These are phyloP conservation scores for Ascidia mentula DNA, from an alignment of 23 tunicate species.

Conservation along the genomic window DNA sequence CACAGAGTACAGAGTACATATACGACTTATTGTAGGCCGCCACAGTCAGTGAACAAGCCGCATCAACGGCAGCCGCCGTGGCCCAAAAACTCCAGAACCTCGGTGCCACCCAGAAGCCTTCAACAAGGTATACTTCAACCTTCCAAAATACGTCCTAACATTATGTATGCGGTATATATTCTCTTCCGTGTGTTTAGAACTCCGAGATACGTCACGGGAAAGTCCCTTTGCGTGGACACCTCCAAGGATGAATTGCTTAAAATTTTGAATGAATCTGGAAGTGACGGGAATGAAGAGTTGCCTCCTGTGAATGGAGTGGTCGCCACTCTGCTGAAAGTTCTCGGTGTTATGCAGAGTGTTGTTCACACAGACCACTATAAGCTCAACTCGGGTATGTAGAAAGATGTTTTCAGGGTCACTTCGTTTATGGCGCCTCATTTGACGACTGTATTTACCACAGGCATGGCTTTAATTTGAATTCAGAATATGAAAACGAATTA, in stretches of 20 bases:
- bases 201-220: constrained; percentile 6
- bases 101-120: background rate
- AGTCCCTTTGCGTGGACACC: constrained; percentile 21
- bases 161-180: too few species aligned
- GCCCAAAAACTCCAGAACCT: background rate
- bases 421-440: too few species aligned
- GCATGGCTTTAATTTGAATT: too few species aligned
- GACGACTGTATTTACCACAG: too few species aligned
- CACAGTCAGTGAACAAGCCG: background rate
- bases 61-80: background rate
- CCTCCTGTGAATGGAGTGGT: constrained; percentile 25
- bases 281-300: background rate
- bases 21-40: background rate
- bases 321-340: constrained; percentile 26
- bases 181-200: too few species aligned
- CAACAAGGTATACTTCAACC: too few species aligned
- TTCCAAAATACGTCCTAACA: too few species aligned
- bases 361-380: constrained; percentile 42
- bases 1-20: too few species aligned
- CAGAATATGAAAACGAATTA: too few species aligned
- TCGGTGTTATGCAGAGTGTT: constrained; percentile 31
- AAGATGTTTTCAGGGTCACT: background rate
- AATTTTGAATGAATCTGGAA: constrained; percentile 5
- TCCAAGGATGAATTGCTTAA: constrained; percentile 32
- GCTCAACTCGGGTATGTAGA: constrained; percentile 46